Evolutionary conservation across 53 echinoderm and acorn worm genomes (phyloP).

Genomic region (Holothuria scabra): DNA sequence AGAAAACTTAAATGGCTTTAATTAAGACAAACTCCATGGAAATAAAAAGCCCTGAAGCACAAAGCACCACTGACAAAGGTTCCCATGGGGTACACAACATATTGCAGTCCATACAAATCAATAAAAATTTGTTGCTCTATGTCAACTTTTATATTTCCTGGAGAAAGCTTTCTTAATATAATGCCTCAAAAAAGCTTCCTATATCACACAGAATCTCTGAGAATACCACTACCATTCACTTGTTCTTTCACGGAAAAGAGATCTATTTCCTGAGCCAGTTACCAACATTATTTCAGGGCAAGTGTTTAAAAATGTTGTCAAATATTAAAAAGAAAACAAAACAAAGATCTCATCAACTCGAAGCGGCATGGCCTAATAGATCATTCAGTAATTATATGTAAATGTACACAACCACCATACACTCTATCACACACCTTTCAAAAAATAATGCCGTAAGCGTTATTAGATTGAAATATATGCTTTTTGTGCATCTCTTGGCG

Average conservation of each 20-base stretch:
- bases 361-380: background rate
- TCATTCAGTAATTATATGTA: conserved; percentile 41
- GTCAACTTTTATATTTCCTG: conserved; percentile 25
- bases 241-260: background rate
- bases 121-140: conserved; percentile 14
- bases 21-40: too few species aligned
- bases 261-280: conserved; percentile 33
- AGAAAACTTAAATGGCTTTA: too few species aligned
- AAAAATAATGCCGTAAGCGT: conserved; percentile 17
- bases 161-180: conserved; percentile 15
- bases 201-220: background rate
- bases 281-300: conserved; percentile 19
- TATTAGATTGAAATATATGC: conserved; percentile 50
- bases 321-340: conserved; percentile 30
- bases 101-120: too few species aligned
- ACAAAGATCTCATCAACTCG: conserved; percentile 19
- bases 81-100: conserved; percentile 8
- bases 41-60: too few species aligned
- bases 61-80: background rate
- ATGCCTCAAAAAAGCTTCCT: background rate
- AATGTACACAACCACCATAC: conserved; percentile 31
- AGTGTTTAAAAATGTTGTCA: conserved; percentile 38
- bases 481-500: conserved; percentile 16
- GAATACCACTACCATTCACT: conserved; percentile 14
- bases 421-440: conserved; percentile 11